Conservation (phyloP, 1,140 invertebrate species). For the Phymastichus coffea region DNA sequence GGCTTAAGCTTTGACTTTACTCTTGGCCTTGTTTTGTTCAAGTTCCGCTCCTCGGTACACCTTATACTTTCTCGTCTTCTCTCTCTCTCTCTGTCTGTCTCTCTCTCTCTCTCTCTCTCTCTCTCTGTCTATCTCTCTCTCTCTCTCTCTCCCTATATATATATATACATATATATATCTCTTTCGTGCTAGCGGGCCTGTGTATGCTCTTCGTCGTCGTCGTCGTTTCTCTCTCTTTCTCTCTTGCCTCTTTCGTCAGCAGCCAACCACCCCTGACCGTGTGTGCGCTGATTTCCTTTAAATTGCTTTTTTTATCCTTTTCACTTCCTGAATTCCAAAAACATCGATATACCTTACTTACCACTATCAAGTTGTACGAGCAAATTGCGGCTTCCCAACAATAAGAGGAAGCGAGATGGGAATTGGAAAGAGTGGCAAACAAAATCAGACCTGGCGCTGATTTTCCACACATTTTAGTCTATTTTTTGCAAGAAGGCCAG, state of each 20-base stretch:
- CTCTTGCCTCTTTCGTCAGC: background rate
- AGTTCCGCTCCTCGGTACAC: background rate
- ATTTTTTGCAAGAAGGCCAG: no score
- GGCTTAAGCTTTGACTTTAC: no score
- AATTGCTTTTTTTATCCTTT: background rate
- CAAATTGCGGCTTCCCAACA: background rate
- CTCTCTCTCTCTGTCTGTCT: background rate
- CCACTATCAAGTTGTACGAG: no score
- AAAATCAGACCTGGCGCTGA: no score
- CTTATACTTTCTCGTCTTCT: background rate
- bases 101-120: background rate
- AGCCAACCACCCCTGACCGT: slow-evolving; percentile 6
- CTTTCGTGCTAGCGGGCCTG: no score
- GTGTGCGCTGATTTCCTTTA: background rate
- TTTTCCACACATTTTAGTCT: background rate
- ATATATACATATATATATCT: background rate
- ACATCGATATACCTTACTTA: background rate
- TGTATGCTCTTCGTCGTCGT: no score
- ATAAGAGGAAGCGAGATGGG: background rate
- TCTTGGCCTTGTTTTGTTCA: no score
- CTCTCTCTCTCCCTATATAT: no score
- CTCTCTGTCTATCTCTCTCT: no score
- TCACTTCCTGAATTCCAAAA: background rate
- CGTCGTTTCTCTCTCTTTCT: background rate
- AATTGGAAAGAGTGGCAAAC: no score